A percentile compares a stretch with the other conserved stretches of the same genome.
Conservation (phyloP, 2,888 invertebrate species). For the Scaptomyza polygonia region DNA sequence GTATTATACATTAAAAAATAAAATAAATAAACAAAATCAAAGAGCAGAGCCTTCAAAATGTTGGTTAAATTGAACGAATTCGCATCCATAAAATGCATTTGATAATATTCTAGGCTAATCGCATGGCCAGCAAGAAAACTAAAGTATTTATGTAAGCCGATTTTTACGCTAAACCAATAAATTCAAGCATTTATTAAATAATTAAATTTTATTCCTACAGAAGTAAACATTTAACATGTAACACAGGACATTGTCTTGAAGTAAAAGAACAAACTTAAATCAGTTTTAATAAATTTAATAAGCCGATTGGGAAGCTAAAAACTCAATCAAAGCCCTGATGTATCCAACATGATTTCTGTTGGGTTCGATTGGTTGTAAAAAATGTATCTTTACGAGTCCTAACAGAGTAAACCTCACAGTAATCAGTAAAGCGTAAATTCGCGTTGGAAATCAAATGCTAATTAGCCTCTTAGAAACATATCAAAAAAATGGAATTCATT, state of each 20-base stretch:
- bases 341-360: slow-evolving; percentile 34
- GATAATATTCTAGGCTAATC: slow-evolving; percentile 52
- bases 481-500: slow-evolving; percentile 74
- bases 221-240: slow-evolving; percentile 23
- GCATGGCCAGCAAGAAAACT: slow-evolving; percentile 25
- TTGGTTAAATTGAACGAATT: slow-evolving; percentile 34
- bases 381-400: slow-evolving; percentile 22
- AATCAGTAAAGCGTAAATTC: slow-evolving; percentile 35
- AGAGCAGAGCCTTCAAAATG: slow-evolving; percentile 17
- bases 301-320: slow-evolving; percentile 3
- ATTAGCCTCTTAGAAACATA: slow-evolving; percentile 84
- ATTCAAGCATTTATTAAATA: slow-evolving; percentile 66
- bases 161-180: slow-evolving; percentile 62
- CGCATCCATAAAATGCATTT: slow-evolving; percentile 50
- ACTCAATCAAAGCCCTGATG: slow-evolving; percentile 25
- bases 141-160: slow-evolving; percentile 58
- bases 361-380: slow-evolving; percentile 40
- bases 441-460: slow-evolving; percentile 65
- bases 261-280: slow-evolving; percentile 18
- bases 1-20: background rate
- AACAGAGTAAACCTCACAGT: slow-evolving; percentile 35
- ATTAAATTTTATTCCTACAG: slow-evolving; percentile 51
- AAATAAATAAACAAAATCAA: too few species aligned
- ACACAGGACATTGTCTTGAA: slow-evolving; percentile 22
- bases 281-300: slow-evolving; percentile 30